Evolutionary conservation across 2,113 vertebrate genomes (phyloP).

Genomic region (Aegithalos caudatus): DNA sequence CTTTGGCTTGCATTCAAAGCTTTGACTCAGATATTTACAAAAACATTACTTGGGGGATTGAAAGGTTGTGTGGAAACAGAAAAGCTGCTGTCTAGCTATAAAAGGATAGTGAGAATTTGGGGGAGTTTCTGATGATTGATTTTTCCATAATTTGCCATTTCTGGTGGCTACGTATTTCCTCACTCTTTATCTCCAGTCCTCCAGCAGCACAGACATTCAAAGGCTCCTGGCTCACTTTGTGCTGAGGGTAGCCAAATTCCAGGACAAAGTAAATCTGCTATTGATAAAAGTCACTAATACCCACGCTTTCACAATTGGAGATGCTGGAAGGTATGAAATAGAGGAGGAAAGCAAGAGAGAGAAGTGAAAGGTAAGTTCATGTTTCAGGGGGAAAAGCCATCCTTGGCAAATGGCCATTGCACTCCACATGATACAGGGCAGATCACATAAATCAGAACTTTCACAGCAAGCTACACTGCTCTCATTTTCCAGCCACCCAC

Average conservation of each 20-base stretch:
- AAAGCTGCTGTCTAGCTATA: not conserved
- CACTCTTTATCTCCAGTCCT: not conserved
- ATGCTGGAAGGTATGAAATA: not conserved
- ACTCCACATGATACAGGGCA: not conserved
- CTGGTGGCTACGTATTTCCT: not conserved
- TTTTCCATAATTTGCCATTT: not conserved
- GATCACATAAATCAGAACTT: not conserved
- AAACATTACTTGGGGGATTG: not conserved
- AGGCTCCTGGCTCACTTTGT: not conserved
- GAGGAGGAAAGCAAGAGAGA: not conserved
- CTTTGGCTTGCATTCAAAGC: not conserved
- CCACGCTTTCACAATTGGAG: not conserved
- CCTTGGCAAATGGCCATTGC: not conserved
- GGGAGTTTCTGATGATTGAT: not conserved
- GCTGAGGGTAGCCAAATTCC: not conserved
- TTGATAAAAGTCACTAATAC: not conserved
- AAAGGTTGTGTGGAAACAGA: not conserved
- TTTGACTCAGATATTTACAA: not conserved
- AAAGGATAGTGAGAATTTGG: not conserved
- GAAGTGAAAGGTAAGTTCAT: not conserved
- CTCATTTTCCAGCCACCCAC: not conserved
- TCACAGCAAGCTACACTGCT: not conserved
- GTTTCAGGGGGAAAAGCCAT: not conserved
- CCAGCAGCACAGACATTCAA: not conserved
- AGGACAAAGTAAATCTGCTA: not conserved